A percentile compares a stretch with the other conserved stretches of the same genome.
Conservation (phyloP, 1,140 invertebrate genomes). For the Drosophila miranda region DNA sequence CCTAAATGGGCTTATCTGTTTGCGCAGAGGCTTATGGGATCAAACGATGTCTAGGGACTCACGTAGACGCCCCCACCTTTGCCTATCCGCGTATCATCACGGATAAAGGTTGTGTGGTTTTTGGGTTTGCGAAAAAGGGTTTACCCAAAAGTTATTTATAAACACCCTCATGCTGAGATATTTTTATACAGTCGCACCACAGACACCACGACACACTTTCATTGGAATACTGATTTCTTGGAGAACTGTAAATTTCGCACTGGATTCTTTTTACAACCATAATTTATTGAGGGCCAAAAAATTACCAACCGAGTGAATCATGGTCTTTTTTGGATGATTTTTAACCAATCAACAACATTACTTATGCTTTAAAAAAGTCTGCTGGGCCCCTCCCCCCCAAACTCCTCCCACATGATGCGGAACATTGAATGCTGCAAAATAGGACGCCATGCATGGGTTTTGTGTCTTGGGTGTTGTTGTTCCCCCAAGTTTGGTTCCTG, state of each 20-base stretch:
- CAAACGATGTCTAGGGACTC: constrained; percentile 23
- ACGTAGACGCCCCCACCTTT: too few relatives aligned
- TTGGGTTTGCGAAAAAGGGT: constrained; percentile 10
- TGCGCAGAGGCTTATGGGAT: constrained; percentile 20
- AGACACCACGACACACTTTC: background rate
- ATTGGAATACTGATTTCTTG: constrained; percentile 34
- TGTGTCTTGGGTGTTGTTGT: too few relatives aligned
- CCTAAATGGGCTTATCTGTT: constrained; percentile 14
- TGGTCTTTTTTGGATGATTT: constrained; percentile 5
- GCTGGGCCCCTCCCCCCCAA: too few relatives aligned
- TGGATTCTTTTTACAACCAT: constrained; percentile 28
- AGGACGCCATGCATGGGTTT: too few relatives aligned
- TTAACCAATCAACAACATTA: constrained; percentile 7
- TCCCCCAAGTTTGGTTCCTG: background rate
- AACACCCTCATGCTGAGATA: constrained; percentile 10
- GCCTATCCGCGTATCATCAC: too few relatives aligned
- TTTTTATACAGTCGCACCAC: background rate
- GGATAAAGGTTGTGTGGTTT: background rate
- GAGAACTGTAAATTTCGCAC: constrained; percentile 24
- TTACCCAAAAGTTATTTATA: constrained; percentile 11
- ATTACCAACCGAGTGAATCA: constrained; percentile 26
- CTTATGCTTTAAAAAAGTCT: background rate
- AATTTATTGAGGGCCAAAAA: constrained; percentile 15
- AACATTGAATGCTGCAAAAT: too few relatives aligned
- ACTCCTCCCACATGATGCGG: too few relatives aligned